phyloP scores from a whole-genome alignment of 2,113 vertebrate genomes.

The Apodemus sylvaticus region DNA sequence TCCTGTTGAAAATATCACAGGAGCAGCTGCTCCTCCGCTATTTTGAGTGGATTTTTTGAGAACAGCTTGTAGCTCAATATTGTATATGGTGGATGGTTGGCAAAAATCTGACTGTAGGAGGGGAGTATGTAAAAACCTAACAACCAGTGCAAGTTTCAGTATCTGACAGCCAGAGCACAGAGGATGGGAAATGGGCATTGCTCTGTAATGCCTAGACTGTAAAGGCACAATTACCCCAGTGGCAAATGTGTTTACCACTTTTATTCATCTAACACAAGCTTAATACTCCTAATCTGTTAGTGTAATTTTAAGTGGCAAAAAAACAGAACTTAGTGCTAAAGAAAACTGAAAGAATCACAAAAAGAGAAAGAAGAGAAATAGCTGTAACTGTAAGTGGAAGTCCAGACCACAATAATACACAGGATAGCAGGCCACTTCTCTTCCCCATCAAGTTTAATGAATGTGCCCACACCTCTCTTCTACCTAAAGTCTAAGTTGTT shows the following conservation, averaged over 20 bases:
- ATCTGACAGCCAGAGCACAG: not conserved
- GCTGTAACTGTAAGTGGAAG: not conserved
- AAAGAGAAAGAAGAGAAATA: not conserved
- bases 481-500: not conserved
- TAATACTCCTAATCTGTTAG: not conserved
- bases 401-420: no score
- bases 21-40: slow-evolving; percentile 78
- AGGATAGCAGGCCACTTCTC: no score
- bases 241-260: not conserved
- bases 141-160: not conserved
- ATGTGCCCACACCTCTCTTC: fast-evolving
- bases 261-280: not conserved
- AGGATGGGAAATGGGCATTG: not conserved
- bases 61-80: slow-evolving; percentile 76
- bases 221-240: not conserved
- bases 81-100: slow-evolving; percentile 71
- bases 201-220: not conserved
- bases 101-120: slow-evolving; percentile 61
- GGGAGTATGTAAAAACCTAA: slow-evolving; percentile 32
- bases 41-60: slow-evolving; percentile 78
- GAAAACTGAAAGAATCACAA: not conserved
- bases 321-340: not conserved
- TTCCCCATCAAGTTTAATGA: fast-evolving
- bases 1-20: slow-evolving; percentile 79
- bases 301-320: not conserved